phyloP scores from a whole-genome alignment of 2,888 invertebrate species.

The Tachystola acroxantha region DNA sequence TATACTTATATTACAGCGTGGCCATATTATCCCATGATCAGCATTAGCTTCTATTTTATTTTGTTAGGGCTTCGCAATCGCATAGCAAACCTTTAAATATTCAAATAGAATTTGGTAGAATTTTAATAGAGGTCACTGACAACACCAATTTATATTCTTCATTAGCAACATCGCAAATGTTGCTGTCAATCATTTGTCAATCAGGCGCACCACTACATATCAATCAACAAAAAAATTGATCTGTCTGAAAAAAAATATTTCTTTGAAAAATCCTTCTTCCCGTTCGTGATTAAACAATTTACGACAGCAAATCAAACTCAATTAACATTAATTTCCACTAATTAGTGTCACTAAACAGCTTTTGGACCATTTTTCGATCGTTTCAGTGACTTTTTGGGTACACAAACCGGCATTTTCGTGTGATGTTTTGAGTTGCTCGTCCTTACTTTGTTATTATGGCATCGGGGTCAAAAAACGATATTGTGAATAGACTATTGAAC shows the following conservation, averaged over 20 bases:
- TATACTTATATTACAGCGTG: too few species aligned
- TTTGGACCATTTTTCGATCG: not conserved
- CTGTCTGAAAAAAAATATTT: not conserved
- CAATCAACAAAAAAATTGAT: not conserved
- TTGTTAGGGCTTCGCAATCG: too few species aligned
- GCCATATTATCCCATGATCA: too few species aligned
- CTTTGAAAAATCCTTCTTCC: not conserved
- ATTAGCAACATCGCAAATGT: too few species aligned
- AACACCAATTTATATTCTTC: too few species aligned
- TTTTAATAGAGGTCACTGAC: too few species aligned
- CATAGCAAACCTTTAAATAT: too few species aligned
- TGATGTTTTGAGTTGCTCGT: constrained; percentile 34
- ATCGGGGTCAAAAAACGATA: constrained; percentile 64
- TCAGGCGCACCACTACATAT: not conserved
- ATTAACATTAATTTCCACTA: constrained; percentile 15
- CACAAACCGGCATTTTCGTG: constrained; percentile 26
- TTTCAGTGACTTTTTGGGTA: not conserved
- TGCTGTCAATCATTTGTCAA: not conserved
- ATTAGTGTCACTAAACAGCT: constrained; percentile 1
- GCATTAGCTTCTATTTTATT: too few species aligned
- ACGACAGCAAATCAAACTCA: constrained; percentile 25
- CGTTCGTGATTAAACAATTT: constrained; percentile 30
- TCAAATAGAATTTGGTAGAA: too few species aligned
- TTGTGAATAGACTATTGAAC: constrained; percentile 56
- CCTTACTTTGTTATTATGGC: constrained; percentile 38